These are phyloP conservation scores for Neosilurus hyrtlii DNA, from an alignment of 2,797 vertebrate genomes.

Conservation along the genomic window DNA sequence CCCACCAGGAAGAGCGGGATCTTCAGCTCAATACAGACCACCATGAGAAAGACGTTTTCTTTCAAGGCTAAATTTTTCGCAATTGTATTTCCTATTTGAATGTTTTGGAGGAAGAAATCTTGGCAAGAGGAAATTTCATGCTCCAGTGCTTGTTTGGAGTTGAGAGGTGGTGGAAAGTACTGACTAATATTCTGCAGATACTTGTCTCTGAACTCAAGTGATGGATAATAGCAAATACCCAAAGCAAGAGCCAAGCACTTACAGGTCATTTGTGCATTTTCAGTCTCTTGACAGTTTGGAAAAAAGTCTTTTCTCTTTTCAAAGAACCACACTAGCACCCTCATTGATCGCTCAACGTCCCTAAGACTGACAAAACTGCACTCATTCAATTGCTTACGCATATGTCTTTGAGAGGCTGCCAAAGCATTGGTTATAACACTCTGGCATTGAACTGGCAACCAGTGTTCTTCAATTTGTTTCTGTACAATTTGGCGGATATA, in stretches of 20 bases:
- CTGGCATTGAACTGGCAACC: constrained; percentile 58
- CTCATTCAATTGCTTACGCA: constrained; percentile 70
- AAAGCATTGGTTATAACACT: constrained; percentile 67
- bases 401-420: constrained; percentile 71
- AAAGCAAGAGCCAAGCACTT: constrained; percentile 73
- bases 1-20: constrained; percentile 80
- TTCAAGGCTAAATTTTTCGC: constrained; percentile 76
- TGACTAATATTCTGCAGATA: constrained; percentile 67
- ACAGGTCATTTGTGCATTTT: constrained; percentile 41
- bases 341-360: constrained; percentile 79
- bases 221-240: constrained; percentile 78
- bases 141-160: constrained; percentile 48
- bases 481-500: constrained; percentile 77
- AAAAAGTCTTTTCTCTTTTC: constrained; percentile 62
- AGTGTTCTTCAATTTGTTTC: constrained; percentile 58
- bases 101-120: constrained; percentile 69
- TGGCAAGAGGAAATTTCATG: constrained; percentile 70
- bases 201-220: constrained; percentile 65
- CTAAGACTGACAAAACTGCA: constrained; percentile 80
- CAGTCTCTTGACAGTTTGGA: background rate
- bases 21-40: constrained; percentile 77
- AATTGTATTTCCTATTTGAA: constrained; percentile 68
- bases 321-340: constrained; percentile 76
- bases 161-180: constrained; percentile 58
- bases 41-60: constrained; percentile 82